Conservation (phyloP, 2,888 invertebrate species). For the Cerceris rybyensis region DNA sequence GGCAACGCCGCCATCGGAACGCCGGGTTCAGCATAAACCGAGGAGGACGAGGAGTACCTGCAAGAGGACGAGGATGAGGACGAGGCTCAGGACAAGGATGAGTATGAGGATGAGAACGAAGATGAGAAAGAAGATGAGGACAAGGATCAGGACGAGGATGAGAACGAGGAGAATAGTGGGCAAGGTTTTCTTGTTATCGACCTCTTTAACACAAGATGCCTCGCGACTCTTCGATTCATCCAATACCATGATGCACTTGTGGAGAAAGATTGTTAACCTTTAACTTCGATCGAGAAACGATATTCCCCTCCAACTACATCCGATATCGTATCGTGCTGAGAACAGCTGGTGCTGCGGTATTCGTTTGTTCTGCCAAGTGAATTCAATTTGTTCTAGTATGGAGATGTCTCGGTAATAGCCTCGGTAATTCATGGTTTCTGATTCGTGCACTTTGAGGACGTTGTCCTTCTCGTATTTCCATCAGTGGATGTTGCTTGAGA, state of each 20-base stretch:
- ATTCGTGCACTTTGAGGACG: too few relatives aligned
- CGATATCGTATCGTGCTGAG: not conserved
- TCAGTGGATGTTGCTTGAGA: too few relatives aligned
- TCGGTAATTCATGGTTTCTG: too few relatives aligned
- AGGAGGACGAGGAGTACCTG: slow-evolving; percentile 9
- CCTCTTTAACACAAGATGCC: slow-evolving; percentile 62
- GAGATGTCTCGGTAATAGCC: not conserved
- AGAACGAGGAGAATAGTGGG: slow-evolving; percentile 45
- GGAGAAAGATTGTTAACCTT: not conserved
- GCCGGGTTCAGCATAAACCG: slow-evolving; percentile 63
- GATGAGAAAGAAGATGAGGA: not conserved
- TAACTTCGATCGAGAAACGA: slow-evolving; percentile 1
- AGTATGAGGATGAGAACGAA: too few relatives aligned
- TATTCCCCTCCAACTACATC: not conserved
- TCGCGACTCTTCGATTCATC: slow-evolving; percentile 21
- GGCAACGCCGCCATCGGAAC: slow-evolving; percentile 36
- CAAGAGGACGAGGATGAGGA: not conserved
- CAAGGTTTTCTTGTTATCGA: slow-evolving; percentile 73
- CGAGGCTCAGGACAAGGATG: slow-evolving; percentile 20
- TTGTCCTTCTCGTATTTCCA: too few relatives aligned
- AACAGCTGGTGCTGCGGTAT: not conserved
- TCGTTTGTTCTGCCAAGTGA: too few relatives aligned
- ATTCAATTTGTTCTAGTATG: too few relatives aligned
- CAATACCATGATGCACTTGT: not conserved
- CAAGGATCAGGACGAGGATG: slow-evolving; percentile 20